These are phyloP conservation scores for Lithophane semibrunnea DNA, from an alignment of 2,888 invertebrate species.

Conservation along the genomic window DNA sequence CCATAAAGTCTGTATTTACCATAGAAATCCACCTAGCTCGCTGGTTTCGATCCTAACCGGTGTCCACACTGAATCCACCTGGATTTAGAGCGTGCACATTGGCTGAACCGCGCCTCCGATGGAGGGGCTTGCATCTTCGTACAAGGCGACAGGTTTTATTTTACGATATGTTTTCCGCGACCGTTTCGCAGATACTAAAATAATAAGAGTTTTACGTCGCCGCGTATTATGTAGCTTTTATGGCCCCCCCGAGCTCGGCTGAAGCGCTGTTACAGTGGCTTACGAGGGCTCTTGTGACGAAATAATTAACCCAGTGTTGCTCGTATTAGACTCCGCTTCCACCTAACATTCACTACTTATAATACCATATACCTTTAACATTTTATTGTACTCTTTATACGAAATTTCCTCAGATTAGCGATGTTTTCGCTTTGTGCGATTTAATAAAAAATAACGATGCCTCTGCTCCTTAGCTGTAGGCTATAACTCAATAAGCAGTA, in stretches of 20 bases:
- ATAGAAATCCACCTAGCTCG: slow-evolving; percentile 88
- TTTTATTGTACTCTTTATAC: slow-evolving; percentile 74
- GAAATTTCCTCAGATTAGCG: slow-evolving; percentile 61
- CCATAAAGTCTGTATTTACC: slow-evolving; percentile 90
- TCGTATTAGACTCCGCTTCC: slow-evolving; percentile 83
- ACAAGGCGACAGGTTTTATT: slow-evolving; percentile 85
- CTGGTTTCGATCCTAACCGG: slow-evolving; percentile 86
- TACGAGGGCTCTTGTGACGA: slow-evolving; percentile 88
- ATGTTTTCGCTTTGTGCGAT: slow-evolving; percentile 53
- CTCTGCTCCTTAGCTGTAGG: slow-evolving; percentile 60
- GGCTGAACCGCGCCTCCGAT: slow-evolving; percentile 79
- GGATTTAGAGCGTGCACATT: slow-evolving; percentile 85
- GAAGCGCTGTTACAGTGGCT: slow-evolving; percentile 88
- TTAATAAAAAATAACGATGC: slow-evolving; percentile 63
- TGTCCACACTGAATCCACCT: slow-evolving; percentile 87
- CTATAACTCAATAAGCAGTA: slow-evolving; percentile 66
- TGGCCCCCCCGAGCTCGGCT: slow-evolving; percentile 84
- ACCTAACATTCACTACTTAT: slow-evolving; percentile 78
- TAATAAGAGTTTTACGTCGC: slow-evolving; percentile 89
- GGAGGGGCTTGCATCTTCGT: slow-evolving; percentile 79
- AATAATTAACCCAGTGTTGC: slow-evolving; percentile 88
- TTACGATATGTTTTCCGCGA: slow-evolving; percentile 88
- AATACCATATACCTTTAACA: slow-evolving; percentile 75
- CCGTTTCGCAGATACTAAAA: slow-evolving; percentile 90
- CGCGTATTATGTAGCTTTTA: slow-evolving; percentile 89